Conservation (phyloP, 2,113 vertebrate species). For the Arvicanthis niloticus region DNA sequence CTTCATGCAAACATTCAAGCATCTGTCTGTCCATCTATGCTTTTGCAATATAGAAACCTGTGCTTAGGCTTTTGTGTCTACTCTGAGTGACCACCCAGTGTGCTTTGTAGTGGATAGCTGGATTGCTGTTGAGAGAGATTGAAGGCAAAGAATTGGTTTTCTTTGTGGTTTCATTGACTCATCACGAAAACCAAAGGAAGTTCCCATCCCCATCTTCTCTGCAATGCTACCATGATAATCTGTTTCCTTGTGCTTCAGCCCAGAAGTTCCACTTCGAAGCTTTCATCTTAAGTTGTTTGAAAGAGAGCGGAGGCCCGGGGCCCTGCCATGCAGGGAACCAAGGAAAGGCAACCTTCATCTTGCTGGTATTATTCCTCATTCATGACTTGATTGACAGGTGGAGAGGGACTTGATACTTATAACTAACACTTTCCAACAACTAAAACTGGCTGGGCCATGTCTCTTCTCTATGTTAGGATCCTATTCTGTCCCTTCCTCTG, state of each 20-base stretch:
- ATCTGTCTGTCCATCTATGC: neutral
- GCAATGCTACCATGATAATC: fast-evolving
- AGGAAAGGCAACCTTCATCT: fast-evolving
- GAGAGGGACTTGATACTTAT: neutral
- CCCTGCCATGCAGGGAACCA: neutral
- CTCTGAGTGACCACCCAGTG: fast-evolving
- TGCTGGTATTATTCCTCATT: fast-evolving
- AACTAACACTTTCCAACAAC: neutral
- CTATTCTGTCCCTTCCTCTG: fast-evolving
- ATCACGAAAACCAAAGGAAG: neutral
- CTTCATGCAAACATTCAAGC: neutral
- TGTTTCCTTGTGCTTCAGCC: neutral
- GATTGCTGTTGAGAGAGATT: neutral
- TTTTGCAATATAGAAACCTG: neutral
- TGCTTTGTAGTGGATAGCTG: neutral
- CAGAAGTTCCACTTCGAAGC: neutral
- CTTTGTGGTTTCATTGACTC: neutral
- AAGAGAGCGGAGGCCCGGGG: neutral
- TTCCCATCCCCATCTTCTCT: neutral
- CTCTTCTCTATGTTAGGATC: no score
- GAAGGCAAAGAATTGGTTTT: neutral
- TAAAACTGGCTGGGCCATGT: fast-evolving
- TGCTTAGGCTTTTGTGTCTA: neutral
- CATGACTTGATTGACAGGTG: fast-evolving
- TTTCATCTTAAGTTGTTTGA: neutral